Base-by-base conservation (phyloP, 2,113 vertebrate genomes). In the Cromileptes altivelis region DNA sequence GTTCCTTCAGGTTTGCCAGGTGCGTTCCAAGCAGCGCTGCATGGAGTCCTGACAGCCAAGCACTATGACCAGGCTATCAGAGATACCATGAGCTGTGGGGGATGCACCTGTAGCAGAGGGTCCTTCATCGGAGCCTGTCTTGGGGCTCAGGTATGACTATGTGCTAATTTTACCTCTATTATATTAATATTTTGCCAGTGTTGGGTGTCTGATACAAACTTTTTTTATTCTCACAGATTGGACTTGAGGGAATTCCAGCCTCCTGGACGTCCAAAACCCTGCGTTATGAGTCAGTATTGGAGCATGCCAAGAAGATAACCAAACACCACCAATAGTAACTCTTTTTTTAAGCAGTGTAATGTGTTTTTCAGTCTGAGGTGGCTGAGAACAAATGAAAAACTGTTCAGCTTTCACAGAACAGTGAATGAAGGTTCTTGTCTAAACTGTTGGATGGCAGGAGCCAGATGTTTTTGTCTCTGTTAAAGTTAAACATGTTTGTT, bases 51-150 rank as follows among this genome's bases (percentile, higher is more conserved):
- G 91, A 95, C 91, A 45, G 94, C 92, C 50, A 69, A n/a, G 15
- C 64, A 74, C 13, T 95, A 92, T 11, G 90, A 94, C 60, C 75
- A 91, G 86, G 94, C 95, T 5, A 21, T 96, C 80, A 91, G 93
- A 75, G 93, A 94, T 52, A 95, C 91, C 84, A 95, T 95, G 93
- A 82, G 91, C 84, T 95, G 95, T 8, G 95, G 95, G 25, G 95
- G 95, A 30, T 95, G 95, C 92, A 95, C 93, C 86, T 93, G 92
- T 74, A 96, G 94, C 85, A 89, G 95, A 85, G 91, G 91, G 30
- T 95, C 95, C 76, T 95, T 96, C 79, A 94, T 95, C 3, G 94
- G 95, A 45, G 95, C 95, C 45, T 95, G 94, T 82, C 76, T 95
- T 7, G 95, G 94, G 12, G 95, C 95, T 87, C 95, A 95, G 95